A percentile compares a stretch with the other conserved stretches of the same genome.
phyloP scores from a whole-genome alignment of 2,888 invertebrate genomes.

The Cylloceria caligata region DNA sequence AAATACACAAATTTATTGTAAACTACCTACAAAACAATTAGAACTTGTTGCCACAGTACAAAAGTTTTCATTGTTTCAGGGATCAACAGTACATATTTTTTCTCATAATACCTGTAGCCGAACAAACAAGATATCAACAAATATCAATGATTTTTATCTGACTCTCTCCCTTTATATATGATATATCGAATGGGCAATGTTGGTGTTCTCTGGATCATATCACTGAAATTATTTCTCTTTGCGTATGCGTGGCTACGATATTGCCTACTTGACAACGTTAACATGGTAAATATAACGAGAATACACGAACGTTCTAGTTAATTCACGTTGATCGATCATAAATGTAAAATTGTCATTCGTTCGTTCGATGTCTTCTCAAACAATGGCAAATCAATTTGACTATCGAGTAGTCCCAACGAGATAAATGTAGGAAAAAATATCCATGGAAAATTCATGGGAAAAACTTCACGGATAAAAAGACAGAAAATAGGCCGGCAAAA shows the following conservation, averaged over 20 bases:
- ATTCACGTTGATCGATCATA: conserved; percentile 17
- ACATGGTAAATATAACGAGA: conserved; percentile 17
- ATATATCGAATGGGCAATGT: background rate
- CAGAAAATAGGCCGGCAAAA: too few relatives aligned
- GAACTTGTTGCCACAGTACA: too few relatives aligned
- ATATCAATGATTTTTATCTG: too few relatives aligned
- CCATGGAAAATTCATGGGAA: too few relatives aligned
- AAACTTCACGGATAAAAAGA: too few relatives aligned
- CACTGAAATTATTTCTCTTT: background rate
- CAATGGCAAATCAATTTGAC: conserved; percentile 19
- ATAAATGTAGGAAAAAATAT: too few relatives aligned
- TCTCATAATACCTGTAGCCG: too few relatives aligned
- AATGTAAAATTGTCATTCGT: conserved; percentile 20
- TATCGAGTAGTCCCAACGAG: conserved; percentile 21
- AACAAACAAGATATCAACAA: too few relatives aligned
- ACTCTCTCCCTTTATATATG: background rate
- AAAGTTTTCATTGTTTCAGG: too few relatives aligned
- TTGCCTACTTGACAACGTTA: background rate
- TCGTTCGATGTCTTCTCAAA: background rate
- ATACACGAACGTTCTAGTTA: conserved; percentile 7
- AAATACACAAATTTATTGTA: too few relatives aligned
- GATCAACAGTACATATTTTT: too few relatives aligned
- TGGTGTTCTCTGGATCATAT: background rate
- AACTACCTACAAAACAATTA: too few relatives aligned
- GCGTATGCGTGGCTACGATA: background rate